Evolutionary conservation across 2,888 invertebrate species (phyloP).

Genomic region (Amphiduros pacificus): DNA sequence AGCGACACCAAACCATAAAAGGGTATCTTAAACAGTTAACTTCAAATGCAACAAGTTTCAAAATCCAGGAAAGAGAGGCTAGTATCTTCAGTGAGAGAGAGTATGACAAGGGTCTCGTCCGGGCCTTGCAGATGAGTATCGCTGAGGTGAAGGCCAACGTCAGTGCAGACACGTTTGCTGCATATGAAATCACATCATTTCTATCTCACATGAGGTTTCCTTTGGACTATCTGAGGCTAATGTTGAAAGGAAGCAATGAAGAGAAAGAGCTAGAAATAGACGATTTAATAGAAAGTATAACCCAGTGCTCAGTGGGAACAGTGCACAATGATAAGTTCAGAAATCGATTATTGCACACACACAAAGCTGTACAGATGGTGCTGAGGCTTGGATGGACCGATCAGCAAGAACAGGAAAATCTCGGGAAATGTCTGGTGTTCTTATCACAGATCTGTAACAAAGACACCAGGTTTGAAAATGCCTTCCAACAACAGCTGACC

Average conservation of each 20-base stretch:
- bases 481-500: not conserved
- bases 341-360: not conserved
- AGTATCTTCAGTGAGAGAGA: not conserved
- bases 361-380: not conserved
- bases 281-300: not conserved
- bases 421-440: not conserved
- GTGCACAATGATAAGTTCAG: not conserved
- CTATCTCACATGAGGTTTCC: not conserved
- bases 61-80: not conserved
- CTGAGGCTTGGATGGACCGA: not conserved
- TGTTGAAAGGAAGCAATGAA: not conserved
- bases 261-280: not conserved
- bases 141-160: not conserved
- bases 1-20: not conserved
- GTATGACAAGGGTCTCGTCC: not conserved
- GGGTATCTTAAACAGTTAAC: not conserved
- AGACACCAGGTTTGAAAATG: not conserved
- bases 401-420: not conserved
- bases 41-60: not conserved
- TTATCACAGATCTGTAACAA: not conserved
- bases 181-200: not conserved
- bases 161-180: not conserved
- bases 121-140: not conserved
- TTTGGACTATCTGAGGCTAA: not conserved
- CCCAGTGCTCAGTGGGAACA: not conserved